Evolutionary conservation across 2,888 invertebrate species (phyloP).

Genomic region (Oxyteleia sp.): DNA sequence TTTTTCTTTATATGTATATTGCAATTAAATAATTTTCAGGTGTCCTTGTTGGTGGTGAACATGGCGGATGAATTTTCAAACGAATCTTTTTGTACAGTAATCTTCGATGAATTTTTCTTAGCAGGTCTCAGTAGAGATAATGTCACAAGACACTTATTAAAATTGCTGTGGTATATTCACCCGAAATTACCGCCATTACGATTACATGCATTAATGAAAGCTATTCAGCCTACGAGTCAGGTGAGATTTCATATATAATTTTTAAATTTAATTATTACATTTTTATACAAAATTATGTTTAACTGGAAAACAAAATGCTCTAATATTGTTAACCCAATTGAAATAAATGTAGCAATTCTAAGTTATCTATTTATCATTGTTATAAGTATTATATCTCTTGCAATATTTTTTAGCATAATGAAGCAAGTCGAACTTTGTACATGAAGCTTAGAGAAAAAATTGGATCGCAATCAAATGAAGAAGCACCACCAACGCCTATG

Average conservation of each 20-base stretch:
- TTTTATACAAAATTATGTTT: too few relatives aligned
- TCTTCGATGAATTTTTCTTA: conserved; percentile 98
- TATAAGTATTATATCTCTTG: too few relatives aligned
- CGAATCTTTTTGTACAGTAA: conserved; percentile 97
- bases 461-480: conserved; percentile 89
- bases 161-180: conserved; percentile 96
- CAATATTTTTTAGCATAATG: conserved; percentile 92
- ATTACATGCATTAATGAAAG: conserved; percentile 94
- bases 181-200: conserved; percentile 94
- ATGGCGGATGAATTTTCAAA: conserved; percentile 97
- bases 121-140: conserved; percentile 96
- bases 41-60: conserved; percentile 92
- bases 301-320: too few relatives aligned
- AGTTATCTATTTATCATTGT: too few relatives aligned
- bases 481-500: conserved; percentile 89
- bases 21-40: conserved; percentile 87
- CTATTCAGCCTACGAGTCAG: conserved; percentile 90
- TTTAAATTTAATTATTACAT: too few relatives aligned
- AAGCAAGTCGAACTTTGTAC: conserved; percentile 94
- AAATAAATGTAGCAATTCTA: too few relatives aligned
- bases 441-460: conserved; percentile 94
- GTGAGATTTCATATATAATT: too few relatives aligned
- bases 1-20: too few relatives aligned
- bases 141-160: conserved; percentile 96
- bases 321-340: too few relatives aligned